phyloP scores from a whole-genome alignment of 2,888 invertebrate species.

The Dicyrtoma fusca region DNA sequence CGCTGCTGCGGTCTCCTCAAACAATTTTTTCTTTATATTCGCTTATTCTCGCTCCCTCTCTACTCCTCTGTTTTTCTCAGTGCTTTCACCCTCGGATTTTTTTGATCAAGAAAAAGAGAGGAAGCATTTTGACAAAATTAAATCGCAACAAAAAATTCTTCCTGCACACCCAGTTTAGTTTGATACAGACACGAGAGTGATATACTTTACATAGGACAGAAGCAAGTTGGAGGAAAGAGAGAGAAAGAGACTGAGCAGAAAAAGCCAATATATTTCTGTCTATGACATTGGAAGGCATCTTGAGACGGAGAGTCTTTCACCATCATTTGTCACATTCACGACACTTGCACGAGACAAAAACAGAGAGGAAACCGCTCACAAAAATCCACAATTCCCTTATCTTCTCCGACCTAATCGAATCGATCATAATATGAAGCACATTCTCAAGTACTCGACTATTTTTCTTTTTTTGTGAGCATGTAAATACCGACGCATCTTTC shows the following conservation, averaged over 20 bases:
- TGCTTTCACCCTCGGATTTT: neutral
- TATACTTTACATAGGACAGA: slow-evolving; percentile 1
- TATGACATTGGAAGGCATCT: slow-evolving; percentile 33
- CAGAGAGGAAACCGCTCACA: neutral
- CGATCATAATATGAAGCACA: slow-evolving; percentile 14
- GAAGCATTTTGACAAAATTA: slow-evolving; percentile 20
- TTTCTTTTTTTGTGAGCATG: neutral
- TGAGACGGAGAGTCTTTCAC: slow-evolving; percentile 32
- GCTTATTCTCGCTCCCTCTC: neutral
- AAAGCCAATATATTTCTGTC: slow-evolving; percentile 42
- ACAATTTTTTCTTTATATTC: neutral
- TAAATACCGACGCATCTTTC: no score
- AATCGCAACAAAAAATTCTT: slow-evolving; percentile 2
- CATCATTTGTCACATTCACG: slow-evolving; percentile 43
- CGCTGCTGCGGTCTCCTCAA: neutral
- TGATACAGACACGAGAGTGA: neutral
- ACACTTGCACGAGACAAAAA: slow-evolving; percentile 35
- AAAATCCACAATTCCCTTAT: slow-evolving; percentile 3
- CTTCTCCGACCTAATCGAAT: slow-evolving; percentile 12
- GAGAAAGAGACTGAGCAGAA: slow-evolving; percentile 8
- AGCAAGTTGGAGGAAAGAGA: neutral
- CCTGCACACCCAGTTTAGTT: neutral
- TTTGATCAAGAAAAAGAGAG: neutral
- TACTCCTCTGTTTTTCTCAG: neutral
- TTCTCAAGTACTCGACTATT: neutral